Evolutionary conservation across 2,888 invertebrate species (phyloP).

Genomic region (Drosophila cognata): DNA sequence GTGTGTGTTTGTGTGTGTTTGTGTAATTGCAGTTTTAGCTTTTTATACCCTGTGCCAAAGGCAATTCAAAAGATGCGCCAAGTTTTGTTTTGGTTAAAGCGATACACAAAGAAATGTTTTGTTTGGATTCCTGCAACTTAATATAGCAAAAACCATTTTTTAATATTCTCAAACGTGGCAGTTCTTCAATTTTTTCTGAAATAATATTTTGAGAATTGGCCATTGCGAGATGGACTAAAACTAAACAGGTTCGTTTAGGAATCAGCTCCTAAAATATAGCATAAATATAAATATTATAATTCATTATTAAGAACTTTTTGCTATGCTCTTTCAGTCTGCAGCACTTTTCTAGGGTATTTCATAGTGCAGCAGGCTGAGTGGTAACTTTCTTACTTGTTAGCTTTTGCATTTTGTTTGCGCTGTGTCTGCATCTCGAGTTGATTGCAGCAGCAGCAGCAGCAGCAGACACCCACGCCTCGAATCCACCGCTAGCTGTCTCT

Average conservation of each 20-base stretch:
- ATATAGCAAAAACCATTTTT: not conserved
- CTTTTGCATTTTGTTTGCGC: constrained; percentile 69
- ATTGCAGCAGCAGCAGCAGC: constrained; percentile 57
- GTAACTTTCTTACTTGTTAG: constrained; percentile 33
- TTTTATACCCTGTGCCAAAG: constrained; percentile 44
- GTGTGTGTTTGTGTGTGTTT: constrained; percentile 15
- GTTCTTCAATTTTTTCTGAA: not conserved
- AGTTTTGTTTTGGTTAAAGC: not conserved
- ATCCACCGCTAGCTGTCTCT: not conserved
- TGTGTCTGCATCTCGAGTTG: constrained; percentile 74
- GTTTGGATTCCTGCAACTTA: constrained; percentile 19
- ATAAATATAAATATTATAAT: not conserved
- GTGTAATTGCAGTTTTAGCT: constrained; percentile 59
- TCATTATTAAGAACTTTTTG: not conserved
- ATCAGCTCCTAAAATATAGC: not conserved
- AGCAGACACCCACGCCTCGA: constrained; percentile 28
- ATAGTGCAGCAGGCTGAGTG: not conserved
- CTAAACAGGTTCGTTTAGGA: accelerated
- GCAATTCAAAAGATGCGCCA: constrained; percentile 23
- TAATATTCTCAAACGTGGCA: not conserved
- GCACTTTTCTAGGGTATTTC: constrained; percentile 19
- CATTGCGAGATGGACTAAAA: not conserved
- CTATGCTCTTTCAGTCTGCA: accelerated
- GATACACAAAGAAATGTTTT: constrained; percentile 8
- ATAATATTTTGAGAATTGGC: not conserved